phyloP scores from a whole-genome alignment of 2,888 invertebrate genomes.

The Drosophila paramelanica region DNA sequence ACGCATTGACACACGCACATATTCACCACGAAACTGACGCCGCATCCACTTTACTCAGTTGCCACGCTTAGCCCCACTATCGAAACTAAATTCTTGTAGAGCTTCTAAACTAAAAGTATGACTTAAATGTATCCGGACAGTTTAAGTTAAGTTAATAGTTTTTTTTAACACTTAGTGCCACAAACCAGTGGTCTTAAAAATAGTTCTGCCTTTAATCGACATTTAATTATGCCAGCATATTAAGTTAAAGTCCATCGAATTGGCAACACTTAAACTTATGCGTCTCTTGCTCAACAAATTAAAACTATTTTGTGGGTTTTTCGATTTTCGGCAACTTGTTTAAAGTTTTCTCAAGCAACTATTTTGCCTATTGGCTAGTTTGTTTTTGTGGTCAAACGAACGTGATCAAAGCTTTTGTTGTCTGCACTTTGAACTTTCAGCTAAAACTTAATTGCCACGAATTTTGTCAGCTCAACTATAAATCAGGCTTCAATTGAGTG shows the following conservation, averaged over 20 bases:
- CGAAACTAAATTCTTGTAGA: too few species aligned
- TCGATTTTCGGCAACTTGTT: conserved; percentile 7
- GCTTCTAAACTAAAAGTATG: too few species aligned
- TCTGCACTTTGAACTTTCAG: conserved; percentile 15
- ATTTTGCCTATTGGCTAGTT: conserved; percentile 34
- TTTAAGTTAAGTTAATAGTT: background rate
- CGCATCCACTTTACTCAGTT: too few species aligned
- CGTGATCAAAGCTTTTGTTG: conserved; percentile 1
- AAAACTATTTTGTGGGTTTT: conserved; percentile 26
- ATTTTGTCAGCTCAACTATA: conserved; percentile 16
- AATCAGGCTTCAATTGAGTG: conserved; percentile 28
- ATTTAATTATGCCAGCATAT: conserved; percentile 16
- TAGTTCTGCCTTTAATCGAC: background rate
- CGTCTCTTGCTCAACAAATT: conserved; percentile 7
- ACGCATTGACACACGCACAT: too few species aligned
- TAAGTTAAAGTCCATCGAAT: conserved; percentile 20
- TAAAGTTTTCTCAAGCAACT: conserved; percentile 12
- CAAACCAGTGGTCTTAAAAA: background rate
- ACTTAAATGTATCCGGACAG: too few species aligned
- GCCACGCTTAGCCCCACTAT: too few species aligned
- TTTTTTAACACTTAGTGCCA: background rate
- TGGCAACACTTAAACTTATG: conserved; percentile 5
- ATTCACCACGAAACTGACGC: too few species aligned
- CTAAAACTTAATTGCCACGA: conserved; percentile 37
- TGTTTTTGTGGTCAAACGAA: background rate